Percentiles rank a stretch among this genome's conserved stretches.
Conservation (phyloP, 2,888 invertebrate genomes). For the Stramonita haemastoma region DNA sequence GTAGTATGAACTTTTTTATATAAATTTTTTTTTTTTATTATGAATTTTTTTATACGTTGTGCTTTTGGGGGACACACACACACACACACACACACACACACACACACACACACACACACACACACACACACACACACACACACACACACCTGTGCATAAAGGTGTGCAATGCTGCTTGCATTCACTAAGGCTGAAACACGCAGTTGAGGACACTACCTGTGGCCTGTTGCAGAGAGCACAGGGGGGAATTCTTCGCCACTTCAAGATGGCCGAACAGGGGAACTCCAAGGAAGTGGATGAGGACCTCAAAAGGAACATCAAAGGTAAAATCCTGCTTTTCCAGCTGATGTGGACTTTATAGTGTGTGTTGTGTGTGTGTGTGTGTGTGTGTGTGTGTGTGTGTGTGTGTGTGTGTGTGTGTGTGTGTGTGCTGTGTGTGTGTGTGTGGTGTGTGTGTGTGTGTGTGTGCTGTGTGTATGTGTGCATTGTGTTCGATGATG, state of each 20-base stretch:
- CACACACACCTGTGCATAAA: no score
- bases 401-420: not conserved
- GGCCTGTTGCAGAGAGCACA: constrained; percentile 85
- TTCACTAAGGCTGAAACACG: no score
- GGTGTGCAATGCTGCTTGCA: no score
- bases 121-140: no score
- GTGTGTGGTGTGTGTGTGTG: not conserved
- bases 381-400: constrained; percentile 15
- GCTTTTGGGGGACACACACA: no score
- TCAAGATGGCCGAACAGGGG: constrained; percentile 84
- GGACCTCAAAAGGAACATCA: constrained; percentile 86
- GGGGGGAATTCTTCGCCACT: constrained; percentile 86
- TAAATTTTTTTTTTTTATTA: not conserved
- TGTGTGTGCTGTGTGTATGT: not conserved
- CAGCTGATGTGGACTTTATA: not conserved
- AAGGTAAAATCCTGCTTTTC: constrained; percentile 77
- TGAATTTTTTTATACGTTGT: not conserved
- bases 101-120: no score
- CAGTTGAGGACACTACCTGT: no score
- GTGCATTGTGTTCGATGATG: no score
- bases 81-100: no score
- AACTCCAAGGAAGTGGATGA: constrained; percentile 88
- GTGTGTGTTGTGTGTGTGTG: constrained; percentile 1
- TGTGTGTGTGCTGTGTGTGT: not conserved
- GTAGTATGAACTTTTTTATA: not conserved